Conservation (phyloP, 1,140 invertebrate species). For the Oreohelix idahoensis region DNA sequence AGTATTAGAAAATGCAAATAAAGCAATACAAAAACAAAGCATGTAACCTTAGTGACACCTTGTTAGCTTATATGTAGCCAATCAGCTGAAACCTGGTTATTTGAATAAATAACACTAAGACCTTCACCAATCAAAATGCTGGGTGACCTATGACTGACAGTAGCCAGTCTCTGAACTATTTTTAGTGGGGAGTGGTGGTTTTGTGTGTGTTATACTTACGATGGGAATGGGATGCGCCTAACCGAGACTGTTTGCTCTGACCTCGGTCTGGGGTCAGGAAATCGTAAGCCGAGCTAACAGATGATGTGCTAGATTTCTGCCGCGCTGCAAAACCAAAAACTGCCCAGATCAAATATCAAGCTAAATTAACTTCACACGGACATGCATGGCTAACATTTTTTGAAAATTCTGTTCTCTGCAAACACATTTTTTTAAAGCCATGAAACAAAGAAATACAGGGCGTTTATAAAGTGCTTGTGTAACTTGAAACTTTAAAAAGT, state of each 20-base stretch:
- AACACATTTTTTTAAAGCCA: too few species aligned
- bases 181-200: not conserved
- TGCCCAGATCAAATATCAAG: not conserved
- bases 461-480: too few species aligned
- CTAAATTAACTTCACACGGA: not conserved
- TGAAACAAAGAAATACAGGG: too few species aligned
- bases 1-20: too few species aligned
- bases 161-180: not conserved
- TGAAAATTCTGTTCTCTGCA: too few species aligned
- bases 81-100: too few species aligned
- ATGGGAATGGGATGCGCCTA: constrained; percentile 90
- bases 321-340: constrained; percentile 55
- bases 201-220: constrained; percentile 78
- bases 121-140: not conserved
- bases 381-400: not conserved
- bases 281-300: constrained; percentile 42
- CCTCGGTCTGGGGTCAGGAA: constrained; percentile 76
- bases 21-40: too few species aligned
- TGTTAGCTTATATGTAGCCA: too few species aligned
- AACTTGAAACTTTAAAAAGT: too few species aligned
- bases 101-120: too few species aligned
- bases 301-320: constrained; percentile 55
- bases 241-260: constrained; percentile 77
- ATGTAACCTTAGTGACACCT: too few species aligned
- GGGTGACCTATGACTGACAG: not conserved